phyloP scores from a whole-genome alignment of 2,797 vertebrate genomes.

The Acridotheres tristis region DNA sequence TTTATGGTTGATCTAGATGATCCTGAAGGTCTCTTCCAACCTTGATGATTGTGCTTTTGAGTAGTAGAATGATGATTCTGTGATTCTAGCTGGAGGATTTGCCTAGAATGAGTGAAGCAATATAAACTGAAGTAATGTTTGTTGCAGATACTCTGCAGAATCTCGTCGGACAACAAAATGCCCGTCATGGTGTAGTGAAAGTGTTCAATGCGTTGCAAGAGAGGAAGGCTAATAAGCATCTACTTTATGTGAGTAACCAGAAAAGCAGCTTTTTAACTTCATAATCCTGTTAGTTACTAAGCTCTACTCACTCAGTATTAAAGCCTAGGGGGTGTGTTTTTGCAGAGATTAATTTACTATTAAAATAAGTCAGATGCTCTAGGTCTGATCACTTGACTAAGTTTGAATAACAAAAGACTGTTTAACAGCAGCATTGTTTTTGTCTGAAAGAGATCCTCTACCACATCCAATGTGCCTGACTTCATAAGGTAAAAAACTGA shows the following conservation, averaged over 20 bases:
- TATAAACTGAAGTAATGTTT: not conserved
- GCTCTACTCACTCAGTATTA: not conserved
- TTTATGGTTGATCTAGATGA: not conserved
- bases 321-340: not conserved
- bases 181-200: slow-evolving; percentile 94
- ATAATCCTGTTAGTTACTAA: not conserved
- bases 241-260: slow-evolving; percentile 90
- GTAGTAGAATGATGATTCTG: not conserved
- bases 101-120: not conserved
- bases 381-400: not conserved
- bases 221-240: slow-evolving; percentile 94
- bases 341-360: not conserved
- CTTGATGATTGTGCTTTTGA: not conserved
- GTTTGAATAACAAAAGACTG: not conserved
- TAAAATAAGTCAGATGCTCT: not conserved
- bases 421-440: not conserved
- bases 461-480: not conserved
- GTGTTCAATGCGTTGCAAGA: slow-evolving; percentile 97
- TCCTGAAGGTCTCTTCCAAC: not conserved
- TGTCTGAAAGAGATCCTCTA: not conserved
- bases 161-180: slow-evolving; percentile 98
- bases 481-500: not conserved
- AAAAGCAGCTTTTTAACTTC: not conserved
- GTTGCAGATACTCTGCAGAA: slow-evolving; percentile 91
- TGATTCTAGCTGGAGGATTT: not conserved